These are phyloP conservation scores for Ptychobarbus kaznakovi DNA, from an alignment of 2,797 vertebrate genomes.

Conservation along the genomic window DNA sequence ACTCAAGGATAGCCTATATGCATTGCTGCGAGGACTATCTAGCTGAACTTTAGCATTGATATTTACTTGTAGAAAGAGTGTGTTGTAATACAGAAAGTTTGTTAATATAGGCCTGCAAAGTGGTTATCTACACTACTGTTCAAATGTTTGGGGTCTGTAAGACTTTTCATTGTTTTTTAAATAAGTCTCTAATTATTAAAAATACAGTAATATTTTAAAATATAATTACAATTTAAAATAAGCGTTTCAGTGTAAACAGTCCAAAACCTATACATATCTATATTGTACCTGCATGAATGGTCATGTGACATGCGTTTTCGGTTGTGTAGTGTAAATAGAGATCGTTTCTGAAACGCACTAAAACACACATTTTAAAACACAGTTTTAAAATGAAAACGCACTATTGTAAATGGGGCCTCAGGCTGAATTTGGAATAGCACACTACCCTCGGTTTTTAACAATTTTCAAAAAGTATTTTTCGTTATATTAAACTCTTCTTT, in stretches of 20 bases:
- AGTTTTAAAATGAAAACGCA: too few relatives aligned
- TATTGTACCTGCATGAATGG: too few relatives aligned
- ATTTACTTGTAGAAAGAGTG: neutral
- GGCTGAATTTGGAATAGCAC: neutral
- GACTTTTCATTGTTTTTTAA: constrained; percentile 1
- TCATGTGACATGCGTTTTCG: too few relatives aligned
- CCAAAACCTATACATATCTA: too few relatives aligned
- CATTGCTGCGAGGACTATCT: neutral
- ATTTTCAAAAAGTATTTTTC: too few relatives aligned
- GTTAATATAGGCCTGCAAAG: neutral
- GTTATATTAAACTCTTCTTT: too few relatives aligned
- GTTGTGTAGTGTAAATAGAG: too few relatives aligned
- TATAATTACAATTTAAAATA: neutral
- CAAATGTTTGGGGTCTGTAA: neutral
- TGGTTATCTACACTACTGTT: neutral
- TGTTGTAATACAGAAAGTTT: neutral
- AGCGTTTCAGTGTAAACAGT: too few relatives aligned
- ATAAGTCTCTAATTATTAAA: neutral
- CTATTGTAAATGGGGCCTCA: too few relatives aligned
- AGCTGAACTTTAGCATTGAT: neutral
- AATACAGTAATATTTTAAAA: neutral
- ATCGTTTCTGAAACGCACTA: too few relatives aligned
- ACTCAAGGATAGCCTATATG: neutral
- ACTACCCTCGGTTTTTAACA: too few relatives aligned
- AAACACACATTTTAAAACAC: too few relatives aligned